Conservation (phyloP, 2,113 vertebrate genomes). For the Pao palembangensis region DNA sequence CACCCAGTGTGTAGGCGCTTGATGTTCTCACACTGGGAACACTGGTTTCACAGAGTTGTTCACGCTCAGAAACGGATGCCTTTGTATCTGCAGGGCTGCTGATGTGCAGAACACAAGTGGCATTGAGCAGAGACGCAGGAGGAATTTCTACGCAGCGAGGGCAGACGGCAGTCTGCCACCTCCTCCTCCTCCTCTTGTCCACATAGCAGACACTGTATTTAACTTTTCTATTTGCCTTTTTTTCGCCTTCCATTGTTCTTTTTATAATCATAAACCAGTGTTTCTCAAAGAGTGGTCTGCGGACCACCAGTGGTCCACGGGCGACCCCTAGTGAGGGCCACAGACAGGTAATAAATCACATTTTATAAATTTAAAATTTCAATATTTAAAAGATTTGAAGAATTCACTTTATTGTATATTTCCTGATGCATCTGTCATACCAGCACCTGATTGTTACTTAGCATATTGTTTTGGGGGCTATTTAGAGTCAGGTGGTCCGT, state of each 20-base stretch:
- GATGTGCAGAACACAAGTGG: slow-evolving; percentile 72
- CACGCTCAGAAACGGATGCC: slow-evolving; percentile 59
- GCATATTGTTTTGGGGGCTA: too few relatives aligned
- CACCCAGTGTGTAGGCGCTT: slow-evolving; percentile 10
- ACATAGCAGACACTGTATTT: slow-evolving; percentile 55
- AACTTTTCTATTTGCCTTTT: slow-evolving; percentile 37
- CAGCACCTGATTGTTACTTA: too few relatives aligned
- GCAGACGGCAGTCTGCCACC: slow-evolving; percentile 40
- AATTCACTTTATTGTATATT: too few relatives aligned
- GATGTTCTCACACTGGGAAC: slow-evolving; percentile 27
- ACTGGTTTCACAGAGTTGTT: slow-evolving; percentile 48
- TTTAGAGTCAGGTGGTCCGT: too few relatives aligned
- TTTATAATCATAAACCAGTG: slow-evolving; percentile 14
- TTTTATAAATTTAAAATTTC: too few relatives aligned
- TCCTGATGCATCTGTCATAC: too few relatives aligned
- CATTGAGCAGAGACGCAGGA: slow-evolving; percentile 67
- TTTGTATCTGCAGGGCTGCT: slow-evolving; percentile 62
- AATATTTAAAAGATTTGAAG: too few relatives aligned
- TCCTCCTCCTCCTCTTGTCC: slow-evolving; percentile 44
- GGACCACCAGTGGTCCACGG: too few relatives aligned
- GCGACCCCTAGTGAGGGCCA: too few relatives aligned
- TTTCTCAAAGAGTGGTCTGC: too few relatives aligned
- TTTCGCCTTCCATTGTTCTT: slow-evolving; percentile 47
- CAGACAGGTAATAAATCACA: too few relatives aligned
- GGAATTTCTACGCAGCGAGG: slow-evolving; percentile 65